Percentiles rank a stretch among this genome's conserved stretches.
These are phyloP conservation scores for Ormyrus thymus DNA, from an alignment of 2,888 invertebrate genomes.

Conservation along the genomic window DNA sequence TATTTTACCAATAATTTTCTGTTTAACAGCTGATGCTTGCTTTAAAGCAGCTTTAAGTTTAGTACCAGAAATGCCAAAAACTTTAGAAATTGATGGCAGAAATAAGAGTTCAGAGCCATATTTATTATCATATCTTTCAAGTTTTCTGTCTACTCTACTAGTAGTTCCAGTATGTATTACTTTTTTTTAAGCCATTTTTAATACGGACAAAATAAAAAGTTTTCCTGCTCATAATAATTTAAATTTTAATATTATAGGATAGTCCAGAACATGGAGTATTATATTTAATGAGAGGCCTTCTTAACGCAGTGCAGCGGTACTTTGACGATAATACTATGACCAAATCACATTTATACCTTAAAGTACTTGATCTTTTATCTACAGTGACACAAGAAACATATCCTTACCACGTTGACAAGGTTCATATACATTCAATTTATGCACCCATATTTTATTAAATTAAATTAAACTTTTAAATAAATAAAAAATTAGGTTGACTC, in stretches of 20 bases:
- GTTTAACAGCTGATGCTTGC: slow-evolving; percentile 89
- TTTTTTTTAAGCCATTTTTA: not conserved
- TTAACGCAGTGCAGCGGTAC: slow-evolving; percentile 86
- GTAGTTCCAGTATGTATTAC: slow-evolving; percentile 84
- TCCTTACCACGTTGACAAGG: slow-evolving; percentile 87
- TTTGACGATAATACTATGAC: slow-evolving; percentile 83
- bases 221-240: no score
- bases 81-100: slow-evolving; percentile 84
- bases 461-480: slow-evolving; percentile 42
- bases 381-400: slow-evolving; percentile 88
- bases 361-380: slow-evolving; percentile 86
- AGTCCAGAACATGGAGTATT: slow-evolving; percentile 92
- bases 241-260: slow-evolving; percentile 78
- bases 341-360: slow-evolving; percentile 83
- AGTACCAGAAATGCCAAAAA: slow-evolving; percentile 85
- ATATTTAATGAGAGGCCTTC: slow-evolving; percentile 86
- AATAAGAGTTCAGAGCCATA: slow-evolving; percentile 84
- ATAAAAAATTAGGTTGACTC: slow-evolving; percentile 84
- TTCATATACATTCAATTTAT: slow-evolving; percentile 50
- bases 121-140: slow-evolving; percentile 83
- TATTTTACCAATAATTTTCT: not conserved
- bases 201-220: not conserved
- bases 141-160: slow-evolving; percentile 88
- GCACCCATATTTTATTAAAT: not conserved
- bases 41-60: slow-evolving; percentile 91